Evolutionary conservation across 2,113 vertebrate species (phyloP).

Genomic region (Budorcas taxicolor): DNA sequence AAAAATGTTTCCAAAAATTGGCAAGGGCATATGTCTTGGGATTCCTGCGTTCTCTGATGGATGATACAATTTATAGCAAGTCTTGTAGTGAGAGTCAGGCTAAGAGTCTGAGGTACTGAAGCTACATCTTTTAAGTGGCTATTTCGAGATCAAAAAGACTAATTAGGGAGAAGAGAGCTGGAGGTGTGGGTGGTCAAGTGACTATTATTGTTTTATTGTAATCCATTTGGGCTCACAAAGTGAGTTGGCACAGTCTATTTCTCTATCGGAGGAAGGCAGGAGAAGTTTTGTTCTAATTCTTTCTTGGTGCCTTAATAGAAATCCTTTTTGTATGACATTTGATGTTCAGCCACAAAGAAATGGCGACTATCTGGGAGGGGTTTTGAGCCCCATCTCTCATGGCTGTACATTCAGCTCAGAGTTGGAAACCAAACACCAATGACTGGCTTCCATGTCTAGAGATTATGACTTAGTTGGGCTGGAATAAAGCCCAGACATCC

Average conservation of each 20-base stretch:
- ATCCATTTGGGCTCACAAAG: not conserved
- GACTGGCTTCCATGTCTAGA: not conserved
- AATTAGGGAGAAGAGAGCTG: not conserved
- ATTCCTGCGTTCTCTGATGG: conserved; percentile 4
- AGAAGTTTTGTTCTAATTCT: not conserved
- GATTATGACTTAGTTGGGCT: not conserved
- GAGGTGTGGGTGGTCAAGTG: not conserved
- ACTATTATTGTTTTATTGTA: not conserved
- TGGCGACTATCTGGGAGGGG: not conserved
- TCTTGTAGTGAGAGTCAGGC: not conserved
- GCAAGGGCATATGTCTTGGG: not conserved
- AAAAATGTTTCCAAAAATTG: conserved; percentile 24
- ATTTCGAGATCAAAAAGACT: not conserved
- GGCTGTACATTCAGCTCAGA: not conserved
- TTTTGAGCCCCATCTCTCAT: not conserved
- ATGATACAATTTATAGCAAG: not conserved
- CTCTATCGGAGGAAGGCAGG: not conserved
- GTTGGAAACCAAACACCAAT: not conserved
- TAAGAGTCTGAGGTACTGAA: not conserved
- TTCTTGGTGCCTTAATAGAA: not conserved
- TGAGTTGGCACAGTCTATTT: no score
- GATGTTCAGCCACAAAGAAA: not conserved
- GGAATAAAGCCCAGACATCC: not conserved
- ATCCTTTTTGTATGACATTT: not conserved
- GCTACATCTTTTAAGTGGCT: not conserved